Conservation (phyloP, 2,888 invertebrate genomes). For the Meandrusa payeni region DNA sequence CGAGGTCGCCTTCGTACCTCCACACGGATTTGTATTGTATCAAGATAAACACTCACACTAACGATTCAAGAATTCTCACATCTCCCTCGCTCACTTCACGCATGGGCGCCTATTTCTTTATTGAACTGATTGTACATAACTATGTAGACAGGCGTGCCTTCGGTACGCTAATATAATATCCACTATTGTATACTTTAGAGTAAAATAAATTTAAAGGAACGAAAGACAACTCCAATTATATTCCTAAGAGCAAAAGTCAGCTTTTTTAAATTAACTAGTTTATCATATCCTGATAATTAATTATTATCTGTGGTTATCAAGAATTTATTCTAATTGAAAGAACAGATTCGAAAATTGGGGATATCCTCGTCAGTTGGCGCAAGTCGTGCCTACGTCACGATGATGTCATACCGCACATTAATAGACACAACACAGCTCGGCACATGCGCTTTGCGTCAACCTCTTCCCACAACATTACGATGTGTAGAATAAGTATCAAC, state of each 20-base stretch:
- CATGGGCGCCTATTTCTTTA: conserved; percentile 32
- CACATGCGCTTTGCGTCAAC: conserved; percentile 75
- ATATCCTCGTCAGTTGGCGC: conserved; percentile 70
- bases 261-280: too few species aligned
- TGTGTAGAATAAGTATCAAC: conserved; percentile 41
- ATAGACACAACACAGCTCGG: conserved; percentile 59
- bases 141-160: conserved; percentile 26
- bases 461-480: conserved; percentile 47
- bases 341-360: conserved; percentile 40
- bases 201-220: background rate
- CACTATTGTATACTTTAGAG: background rate
- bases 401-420: conserved; percentile 74
- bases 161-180: background rate
- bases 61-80: conserved; percentile 37
- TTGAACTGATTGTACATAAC: conserved; percentile 19
- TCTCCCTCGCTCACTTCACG: conserved; percentile 36
- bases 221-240: too few species aligned
- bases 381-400: conserved; percentile 63
- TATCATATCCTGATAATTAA: too few species aligned
- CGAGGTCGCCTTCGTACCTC: conserved; percentile 67
- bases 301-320: background rate
- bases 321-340: conserved; percentile 10
- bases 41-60: conserved; percentile 49
- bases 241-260: too few species aligned
- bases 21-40: conserved; percentile 50